Evolutionary conservation across 1,140 invertebrate species (phyloP), one percentile per base, ranked within the genome.

Genomic region (Drosophila micromelanica): DNA sequence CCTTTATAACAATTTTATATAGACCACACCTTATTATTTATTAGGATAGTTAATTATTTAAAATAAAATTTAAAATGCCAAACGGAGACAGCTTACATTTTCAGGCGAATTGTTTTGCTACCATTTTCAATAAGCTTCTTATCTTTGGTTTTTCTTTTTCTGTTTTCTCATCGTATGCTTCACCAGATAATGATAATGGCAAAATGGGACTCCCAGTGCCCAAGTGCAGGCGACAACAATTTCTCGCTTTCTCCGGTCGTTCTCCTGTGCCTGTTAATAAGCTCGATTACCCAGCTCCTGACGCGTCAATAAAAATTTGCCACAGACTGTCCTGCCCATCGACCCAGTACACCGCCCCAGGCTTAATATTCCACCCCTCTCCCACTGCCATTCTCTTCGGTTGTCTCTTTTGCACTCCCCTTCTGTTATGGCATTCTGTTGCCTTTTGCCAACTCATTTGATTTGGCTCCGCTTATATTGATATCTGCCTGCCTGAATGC

Each of bases 361-460:
- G 32, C 48, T 42, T 23, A 3, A 30, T 5, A 9, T 37, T 15
- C 9, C 13, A 15, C 23, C 15, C 23, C 27, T 32, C 45, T 60
- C 48, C n/a, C n/a, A 1, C 38, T 38, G 11, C 9, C 45, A 15
- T 2, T 17, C 15, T 43, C n/a, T n/a, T n/a, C n/a, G n/a, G n/a
- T 48, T 49, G 45, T 60, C 23, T 60, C 35, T 17, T 32, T 45
- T 60, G 30, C 40, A 0, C 7, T 12, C 1, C 5, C 11, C 35
- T 56, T 13, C n/a, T 64, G 63, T 73, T 56, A 57, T 60, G 67
- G 74, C 48, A 76, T 75, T 68, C 60, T 70, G 75, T 65, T 73
- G 75, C 68, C 73, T 82, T 87, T 82, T 86, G 84, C 82, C 75
- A 75, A 86, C 75, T 87, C 79, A 89, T 89, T 87, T 87, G 84